Base-by-base conservation (phyloP, 2,888 invertebrate genomes). In the Sphaerophoria rueppellii region DNA sequence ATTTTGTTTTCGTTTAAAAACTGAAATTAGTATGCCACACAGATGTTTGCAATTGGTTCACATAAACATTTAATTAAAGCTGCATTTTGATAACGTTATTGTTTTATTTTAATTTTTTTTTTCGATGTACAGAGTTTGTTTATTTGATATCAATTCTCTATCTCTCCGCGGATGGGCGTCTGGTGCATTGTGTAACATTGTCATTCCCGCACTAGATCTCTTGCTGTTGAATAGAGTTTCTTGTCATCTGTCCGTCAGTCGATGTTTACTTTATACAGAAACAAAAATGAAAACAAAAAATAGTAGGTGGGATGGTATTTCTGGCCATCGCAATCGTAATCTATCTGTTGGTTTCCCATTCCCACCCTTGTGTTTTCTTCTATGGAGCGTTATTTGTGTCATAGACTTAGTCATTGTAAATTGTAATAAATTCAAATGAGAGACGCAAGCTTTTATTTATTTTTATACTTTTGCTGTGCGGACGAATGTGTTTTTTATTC, bases 361-460 rank as follows among this genome's bases (percentile, higher is more conserved):
- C 52, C 71, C 85, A 80, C 72, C 85, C 85, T 57, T 50, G 40
- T 34, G 50, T 58, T 16, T 35, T 65, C 43, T 11, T 43, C 24
- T 57, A 32, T 63, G 63, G 55, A 52, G 43, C 58, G 43, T 57
- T 43, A 43, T 37, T 24, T 46, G 14, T 50, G 37, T 40, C 34
- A 43, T 58, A n/a, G 37, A 7, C 50, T 37, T 72, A 9, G 54
- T 57, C 35, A 40, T 46, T 32, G 60, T 61, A 4, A 32, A 50
- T 61, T 61, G 63, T 74, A 78, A 77, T 69, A 70, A 82, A 82
- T 82, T 78, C 37, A 82, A 78, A 78, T 78, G 61, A 78, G 40
- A 69, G 52, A 82, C 69, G 61, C 69, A 40, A 24, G 24, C 24
- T 24, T 65, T 72, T 69, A 65, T 72, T 37, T 57, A 75, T 75